Conservation (phyloP, 1,140 invertebrate species). For the Pygmarrhopalites habei region DNA sequence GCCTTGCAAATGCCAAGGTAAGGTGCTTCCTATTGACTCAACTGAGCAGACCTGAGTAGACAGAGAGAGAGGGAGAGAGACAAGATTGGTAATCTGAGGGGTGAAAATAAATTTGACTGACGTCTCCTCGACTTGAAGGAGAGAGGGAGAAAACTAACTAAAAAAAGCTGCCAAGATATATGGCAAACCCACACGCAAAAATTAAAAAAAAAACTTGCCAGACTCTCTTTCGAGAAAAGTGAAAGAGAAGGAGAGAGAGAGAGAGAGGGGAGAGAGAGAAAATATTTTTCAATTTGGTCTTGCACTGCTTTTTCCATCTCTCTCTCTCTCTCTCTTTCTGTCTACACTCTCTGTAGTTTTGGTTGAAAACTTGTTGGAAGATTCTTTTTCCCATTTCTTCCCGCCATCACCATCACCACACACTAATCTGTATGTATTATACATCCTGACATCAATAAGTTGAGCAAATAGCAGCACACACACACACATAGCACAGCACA, state of each 20-base stretch:
- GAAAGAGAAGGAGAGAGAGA: too few species aligned
- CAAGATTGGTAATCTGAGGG: conserved; percentile 17
- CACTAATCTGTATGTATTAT: conserved; percentile 30
- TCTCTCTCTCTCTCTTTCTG: background rate
- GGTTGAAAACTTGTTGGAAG: background rate
- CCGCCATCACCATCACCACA: conserved; percentile 6
- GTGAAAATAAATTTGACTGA: conserved; percentile 25
- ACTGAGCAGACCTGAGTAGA: too few species aligned
- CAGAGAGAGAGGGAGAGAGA: too few species aligned
- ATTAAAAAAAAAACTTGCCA: background rate
- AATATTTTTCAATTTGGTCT: conserved; percentile 28
- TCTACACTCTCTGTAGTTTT: background rate
- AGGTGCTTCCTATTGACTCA: conserved; percentile 9
- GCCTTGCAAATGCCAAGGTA: too few species aligned
- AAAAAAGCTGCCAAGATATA: too few species aligned
- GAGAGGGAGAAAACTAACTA: too few species aligned
- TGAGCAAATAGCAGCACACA: conserved; percentile 26
- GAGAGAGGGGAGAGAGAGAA: too few species aligned
- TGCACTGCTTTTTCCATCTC: background rate
- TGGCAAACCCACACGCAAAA: too few species aligned
- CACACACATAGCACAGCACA: too few species aligned
- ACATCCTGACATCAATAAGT: conserved; percentile 28
- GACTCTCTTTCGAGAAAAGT: background rate
- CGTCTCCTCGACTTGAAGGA: too few species aligned
- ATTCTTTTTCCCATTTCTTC: conserved; percentile 8